Evolutionary conservation across 1,140 invertebrate species (phyloP).

Genomic region (Limonius californicus): DNA sequence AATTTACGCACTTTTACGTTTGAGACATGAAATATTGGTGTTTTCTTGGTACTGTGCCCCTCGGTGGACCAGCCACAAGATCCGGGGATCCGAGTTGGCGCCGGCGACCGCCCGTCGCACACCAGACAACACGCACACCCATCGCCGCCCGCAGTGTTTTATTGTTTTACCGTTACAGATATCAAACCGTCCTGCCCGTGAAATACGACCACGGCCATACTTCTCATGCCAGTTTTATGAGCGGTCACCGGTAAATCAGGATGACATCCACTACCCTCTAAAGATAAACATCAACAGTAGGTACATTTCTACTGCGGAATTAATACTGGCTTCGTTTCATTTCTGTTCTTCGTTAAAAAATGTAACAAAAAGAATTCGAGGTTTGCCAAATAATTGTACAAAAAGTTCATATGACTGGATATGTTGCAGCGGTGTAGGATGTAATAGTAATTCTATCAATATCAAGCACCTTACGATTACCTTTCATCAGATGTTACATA

Average conservation of each 20-base stretch:
- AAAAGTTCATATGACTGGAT: no score
- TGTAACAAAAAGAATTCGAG: no score
- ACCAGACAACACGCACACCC: slow-evolving; percentile 41
- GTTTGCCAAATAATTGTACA: no score
- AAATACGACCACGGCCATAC: slow-evolving; percentile 19
- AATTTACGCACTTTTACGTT: background rate
- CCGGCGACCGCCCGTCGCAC: slow-evolving; percentile 38
- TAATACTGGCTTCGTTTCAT: no score
- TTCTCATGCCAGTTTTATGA: slow-evolving; percentile 16
- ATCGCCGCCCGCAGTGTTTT: slow-evolving; percentile 41
- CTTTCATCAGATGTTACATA: no score
- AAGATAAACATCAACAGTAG: slow-evolving; percentile 11
- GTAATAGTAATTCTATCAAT: no score
- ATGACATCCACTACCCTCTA: slow-evolving; percentile 8
- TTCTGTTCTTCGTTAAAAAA: no score
- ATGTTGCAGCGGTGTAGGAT: no score
- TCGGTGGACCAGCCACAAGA: background rate
- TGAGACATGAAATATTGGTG: background rate
- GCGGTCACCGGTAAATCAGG: slow-evolving; percentile 10
- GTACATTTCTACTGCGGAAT: background rate
- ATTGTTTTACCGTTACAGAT: slow-evolving; percentile 43
- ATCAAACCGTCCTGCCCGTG: slow-evolving; percentile 20
- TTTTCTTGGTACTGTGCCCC: background rate
- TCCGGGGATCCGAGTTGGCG: slow-evolving; percentile 19
- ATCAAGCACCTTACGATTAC: no score